Evolutionary conservation across 2,797 vertebrate genomes (phyloP), one percentile per base, ranked within the genome.

Genomic region (Botia kubotai): DNA sequence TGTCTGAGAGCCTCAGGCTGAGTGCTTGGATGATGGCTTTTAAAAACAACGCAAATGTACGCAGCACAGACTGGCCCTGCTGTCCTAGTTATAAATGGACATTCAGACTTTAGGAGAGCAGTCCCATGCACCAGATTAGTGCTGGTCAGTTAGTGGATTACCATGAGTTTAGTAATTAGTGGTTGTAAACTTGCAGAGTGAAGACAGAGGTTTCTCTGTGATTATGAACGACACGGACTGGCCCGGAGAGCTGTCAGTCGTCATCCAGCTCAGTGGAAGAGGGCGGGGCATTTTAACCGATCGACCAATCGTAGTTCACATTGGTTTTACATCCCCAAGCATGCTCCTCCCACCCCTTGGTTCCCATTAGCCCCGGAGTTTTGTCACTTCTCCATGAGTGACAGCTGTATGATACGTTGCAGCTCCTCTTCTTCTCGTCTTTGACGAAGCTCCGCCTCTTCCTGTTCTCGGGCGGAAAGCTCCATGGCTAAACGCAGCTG

Each of bases 401-500:
- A 99, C 88, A 99, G 96, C 93, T 93, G 95, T 87, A 98, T 95
- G 90, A 98, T 97, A n/a, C 95, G 93, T 90, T 96, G 94, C 48
- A 98, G 94, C 88, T 98, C 96, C 88, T 97, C 96, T 68, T 98
- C 97, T 86, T 98, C 97, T 87, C 88, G 95, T 65, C 91, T 94
- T 8, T 90, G 94, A n/a, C 94, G 93, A 46, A 92, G 91, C 90
- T 96, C 94, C 3, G 94, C 94, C 86, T 96, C 96, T 83, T 96
- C 95, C 88, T 96, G 96, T 90, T 99, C 97, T 43, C 94, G 94
- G 0, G 96, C 96, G 0, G 97, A 98, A 80, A 98, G 93, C 86
- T 96, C 96, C 97, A 98, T 98, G 89, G 97, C 97, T 87, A 98
- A 89, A 13, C 96, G 95, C 79, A 98, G 94, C 92, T 98, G 97